A percentile compares a stretch with the other conserved stretches of the same genome.
Evolutionary conservation across 2,888 invertebrate species (phyloP).

Genomic region (Cataglyphis cursor): DNA sequence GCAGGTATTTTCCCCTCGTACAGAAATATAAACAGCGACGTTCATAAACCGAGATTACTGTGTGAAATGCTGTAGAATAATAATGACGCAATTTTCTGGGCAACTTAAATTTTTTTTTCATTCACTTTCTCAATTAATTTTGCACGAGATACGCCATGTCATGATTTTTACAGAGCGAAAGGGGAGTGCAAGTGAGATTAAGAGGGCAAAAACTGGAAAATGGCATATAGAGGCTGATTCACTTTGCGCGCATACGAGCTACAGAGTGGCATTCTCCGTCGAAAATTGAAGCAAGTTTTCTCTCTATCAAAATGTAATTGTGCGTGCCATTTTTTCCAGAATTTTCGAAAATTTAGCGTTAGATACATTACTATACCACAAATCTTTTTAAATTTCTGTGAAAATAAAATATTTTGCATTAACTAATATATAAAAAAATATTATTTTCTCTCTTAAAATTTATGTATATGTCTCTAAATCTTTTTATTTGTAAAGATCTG

Average conservation of each 20-base stretch:
- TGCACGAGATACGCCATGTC: background rate
- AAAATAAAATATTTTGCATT: background rate
- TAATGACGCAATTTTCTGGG: background rate
- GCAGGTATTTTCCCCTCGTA: background rate
- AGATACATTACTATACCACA: background rate
- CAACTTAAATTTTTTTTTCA: background rate
- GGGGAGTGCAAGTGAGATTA: conserved; percentile 30
- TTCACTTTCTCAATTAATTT: conserved; percentile 10
- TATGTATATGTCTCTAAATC: background rate
- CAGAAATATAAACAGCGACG: background rate
- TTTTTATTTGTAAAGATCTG: background rate
- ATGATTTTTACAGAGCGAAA: conserved; percentile 17
- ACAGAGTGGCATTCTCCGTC: conserved; percentile 23
- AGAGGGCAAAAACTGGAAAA: conserved; percentile 42
- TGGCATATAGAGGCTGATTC: conserved; percentile 48
- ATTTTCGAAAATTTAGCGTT: conserved; percentile 14
- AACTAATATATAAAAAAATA: background rate
- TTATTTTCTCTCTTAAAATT: background rate
- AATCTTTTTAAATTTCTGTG: background rate
- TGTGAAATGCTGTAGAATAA: background rate
- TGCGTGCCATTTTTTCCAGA: conserved; percentile 9
- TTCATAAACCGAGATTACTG: background rate
- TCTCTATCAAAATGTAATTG: conserved; percentile 33
- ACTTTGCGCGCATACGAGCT: conserved; percentile 30
- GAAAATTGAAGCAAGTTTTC: conserved; percentile 44